Conservation (phyloP, 2,888 invertebrate species). For the Himalopsyche tibetana region DNA sequence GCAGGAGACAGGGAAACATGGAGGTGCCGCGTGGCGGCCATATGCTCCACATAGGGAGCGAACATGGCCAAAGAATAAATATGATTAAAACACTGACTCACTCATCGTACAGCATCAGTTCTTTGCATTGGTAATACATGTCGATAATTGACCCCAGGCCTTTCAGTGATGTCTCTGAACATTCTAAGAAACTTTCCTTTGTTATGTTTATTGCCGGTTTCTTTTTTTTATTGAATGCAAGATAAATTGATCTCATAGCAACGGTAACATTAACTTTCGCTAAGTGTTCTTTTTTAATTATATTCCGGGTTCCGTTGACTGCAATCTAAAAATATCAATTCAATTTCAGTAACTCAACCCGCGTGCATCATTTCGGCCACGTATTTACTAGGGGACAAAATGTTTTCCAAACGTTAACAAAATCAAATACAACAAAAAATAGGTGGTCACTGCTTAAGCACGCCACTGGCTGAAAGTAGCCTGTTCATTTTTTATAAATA, state of each 20-base stretch:
- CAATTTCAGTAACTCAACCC: neutral
- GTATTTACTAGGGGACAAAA: too few species aligned
- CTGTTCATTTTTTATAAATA: too few species aligned
- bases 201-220: slow-evolving; percentile 39
- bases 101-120: slow-evolving; percentile 62
- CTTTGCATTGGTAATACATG: slow-evolving; percentile 60
- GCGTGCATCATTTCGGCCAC: too few species aligned
- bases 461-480: too few species aligned
- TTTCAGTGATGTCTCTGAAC: slow-evolving; percentile 51
- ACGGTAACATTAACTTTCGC: slow-evolving; percentile 55
- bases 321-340: slow-evolving; percentile 27
- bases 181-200: slow-evolving; percentile 54
- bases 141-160: slow-evolving; percentile 60
- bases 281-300: slow-evolving; percentile 17
- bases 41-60: too few species aligned
- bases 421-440: too few species aligned
- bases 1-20: too few species aligned
- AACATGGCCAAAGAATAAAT: too few species aligned
- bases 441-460: too few species aligned
- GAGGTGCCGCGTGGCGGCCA: too few species aligned
- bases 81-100: slow-evolving; percentile 49
- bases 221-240: slow-evolving; percentile 42
- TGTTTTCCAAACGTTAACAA: too few species aligned
- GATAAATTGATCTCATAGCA: slow-evolving; percentile 58
- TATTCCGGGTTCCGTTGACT: slow-evolving; percentile 7